Base-by-base conservation (phyloP, 2,113 vertebrate species). In the Nymphicus hollandicus region DNA sequence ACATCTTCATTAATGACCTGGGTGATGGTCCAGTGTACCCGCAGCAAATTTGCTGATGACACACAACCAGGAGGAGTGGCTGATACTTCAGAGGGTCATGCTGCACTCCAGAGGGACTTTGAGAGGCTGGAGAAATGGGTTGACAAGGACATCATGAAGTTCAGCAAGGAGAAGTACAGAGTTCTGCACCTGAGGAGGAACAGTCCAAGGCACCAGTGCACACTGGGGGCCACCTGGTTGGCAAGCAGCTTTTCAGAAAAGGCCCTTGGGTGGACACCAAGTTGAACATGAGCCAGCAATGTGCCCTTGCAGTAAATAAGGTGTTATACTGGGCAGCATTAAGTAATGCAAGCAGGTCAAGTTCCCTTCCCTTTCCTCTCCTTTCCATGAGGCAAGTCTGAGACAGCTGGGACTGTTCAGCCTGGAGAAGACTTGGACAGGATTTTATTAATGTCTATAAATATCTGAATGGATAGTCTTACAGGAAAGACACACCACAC, bases 211-310 rank as follows among this genome's bases (percentile, higher is more conserved):
- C 29, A 61, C 22, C 28, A 33, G 29, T 49, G 17, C 33, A 39
- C 6, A 4, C 10, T n/a, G 28, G 3, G 1, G 2, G 5, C 29
- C 44, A 41, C 8, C 5, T 70, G 28, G 2, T 5, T 84, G 28
- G 16, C 74, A 55, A 87, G 27, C 9, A 86, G n/a, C 10, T 89
- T 58, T 80, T 58, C 23, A 24, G 18, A 35, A 87, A 74, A 60
- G 10, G 4, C 7, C 2, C 23, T n/a, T 43, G 10, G 29, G 6
- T 46, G n/a, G 47, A 29, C 64, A 55, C 9, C 29, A 35, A 55
- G 9, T 43, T 70, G 43, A 68, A 47, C 20, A 70, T 4, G 24
- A 74, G 24, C 11, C 22, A 44, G 17, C 17, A 56, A 65, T 29
- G 13, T 47, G 18, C 16, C 60, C 20, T 74, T 81, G 37, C 25